A percentile compares a stretch with the other conserved stretches of the same genome.
These are phyloP conservation scores for Halcyon badia DNA, from an alignment of 2,797 vertebrate species.

Conservation along the genomic window DNA sequence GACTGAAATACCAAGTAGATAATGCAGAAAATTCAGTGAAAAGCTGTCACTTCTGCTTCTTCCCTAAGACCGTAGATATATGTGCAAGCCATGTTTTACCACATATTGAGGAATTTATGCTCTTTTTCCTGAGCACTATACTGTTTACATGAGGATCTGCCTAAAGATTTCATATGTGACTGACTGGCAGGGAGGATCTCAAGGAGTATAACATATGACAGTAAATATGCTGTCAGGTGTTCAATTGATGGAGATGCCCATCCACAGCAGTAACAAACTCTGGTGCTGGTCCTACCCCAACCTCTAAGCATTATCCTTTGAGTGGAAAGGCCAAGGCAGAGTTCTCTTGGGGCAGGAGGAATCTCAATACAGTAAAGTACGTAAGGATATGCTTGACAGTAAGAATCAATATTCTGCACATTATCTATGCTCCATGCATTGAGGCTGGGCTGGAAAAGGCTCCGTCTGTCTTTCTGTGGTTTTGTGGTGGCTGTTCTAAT, in stretches of 20 bases:
- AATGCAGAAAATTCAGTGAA: not conserved
- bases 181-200: not conserved
- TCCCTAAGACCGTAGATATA: fast-evolving
- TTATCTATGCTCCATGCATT: not conserved
- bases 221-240: fast-evolving
- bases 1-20: not conserved
- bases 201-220: not conserved
- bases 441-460: not conserved
- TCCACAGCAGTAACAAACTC: not conserved
- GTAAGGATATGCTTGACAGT: not conserved
- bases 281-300: not conserved
- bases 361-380: not conserved
- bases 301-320: not conserved
- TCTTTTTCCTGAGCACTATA: not conserved
- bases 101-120: not conserved
- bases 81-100: not conserved
- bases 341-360: not conserved
- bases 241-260: not conserved
- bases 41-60: not conserved
- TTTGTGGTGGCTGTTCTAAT: not conserved
- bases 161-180: not conserved
- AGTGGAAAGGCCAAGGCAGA: not conserved
- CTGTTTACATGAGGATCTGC: not conserved
- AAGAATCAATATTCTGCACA: not conserved
- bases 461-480: not conserved